phyloP scores from a whole-genome alignment of 2,888 invertebrate species.

The Unio delphinus region DNA sequence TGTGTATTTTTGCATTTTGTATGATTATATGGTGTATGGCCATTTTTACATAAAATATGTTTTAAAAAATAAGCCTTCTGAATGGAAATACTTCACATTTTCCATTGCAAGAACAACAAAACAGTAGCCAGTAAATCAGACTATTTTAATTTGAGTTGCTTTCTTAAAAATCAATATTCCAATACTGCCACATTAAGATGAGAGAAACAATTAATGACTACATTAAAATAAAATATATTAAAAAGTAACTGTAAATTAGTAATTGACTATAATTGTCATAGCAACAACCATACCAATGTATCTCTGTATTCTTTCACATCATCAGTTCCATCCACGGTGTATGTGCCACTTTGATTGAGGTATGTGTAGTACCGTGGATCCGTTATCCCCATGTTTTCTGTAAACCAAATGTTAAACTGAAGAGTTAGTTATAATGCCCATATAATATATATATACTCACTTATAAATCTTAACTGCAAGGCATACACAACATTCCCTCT shows the following conservation, averaged over 20 bases:
- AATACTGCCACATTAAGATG: not conserved
- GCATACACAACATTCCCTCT: too few species aligned
- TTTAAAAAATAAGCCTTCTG: too few species aligned
- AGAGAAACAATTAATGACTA: not conserved
- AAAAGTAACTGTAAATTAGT: not conserved
- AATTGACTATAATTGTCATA: too few species aligned
- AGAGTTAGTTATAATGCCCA: not conserved
- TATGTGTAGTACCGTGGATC: constrained; percentile 77
- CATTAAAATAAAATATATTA: not conserved
- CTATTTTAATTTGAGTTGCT: too few species aligned
- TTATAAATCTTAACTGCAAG: not conserved
- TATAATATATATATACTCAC: not conserved
- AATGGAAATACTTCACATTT: too few species aligned
- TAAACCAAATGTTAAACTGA: constrained; percentile 23
- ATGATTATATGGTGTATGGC: too few species aligned
- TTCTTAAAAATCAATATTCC: not conserved
- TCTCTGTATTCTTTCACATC: constrained; percentile 79
- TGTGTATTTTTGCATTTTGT: too few species aligned
- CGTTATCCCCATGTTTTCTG: constrained; percentile 76
- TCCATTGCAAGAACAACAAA: too few species aligned
- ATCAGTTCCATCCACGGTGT: constrained; percentile 78
- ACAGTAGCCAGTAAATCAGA: too few species aligned
- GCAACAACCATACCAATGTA: constrained; percentile 73
- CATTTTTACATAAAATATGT: too few species aligned
- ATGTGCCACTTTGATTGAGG: constrained; percentile 77